A percentile compares a stretch with the other conserved stretches of the same genome.
These are phyloP conservation scores for Aurelia aurita complex sp. Pacific DNA, from an alignment of 30 jellyfish, hydroid and myxozoan genomes.

Conservation along the genomic window DNA sequence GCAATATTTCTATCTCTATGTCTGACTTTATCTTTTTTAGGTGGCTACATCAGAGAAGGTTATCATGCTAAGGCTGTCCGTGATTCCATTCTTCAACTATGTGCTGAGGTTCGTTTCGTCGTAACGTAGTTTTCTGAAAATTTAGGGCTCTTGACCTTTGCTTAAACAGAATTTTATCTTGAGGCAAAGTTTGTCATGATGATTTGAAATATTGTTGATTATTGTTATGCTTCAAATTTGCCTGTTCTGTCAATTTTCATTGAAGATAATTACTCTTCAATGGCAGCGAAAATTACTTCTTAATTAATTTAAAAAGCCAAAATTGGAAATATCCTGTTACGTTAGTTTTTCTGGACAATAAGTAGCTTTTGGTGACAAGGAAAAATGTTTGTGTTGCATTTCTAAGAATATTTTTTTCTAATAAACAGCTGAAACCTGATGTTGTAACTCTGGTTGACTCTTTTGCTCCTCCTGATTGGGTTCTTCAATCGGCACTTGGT, in stretches of 20 bases:
- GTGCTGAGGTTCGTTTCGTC: slow-evolving; percentile 65
- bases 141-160: not conserved
- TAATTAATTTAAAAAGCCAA: too few species aligned
- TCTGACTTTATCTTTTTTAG: slow-evolving; percentile 9
- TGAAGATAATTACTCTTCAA: too few species aligned
- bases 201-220: too few species aligned
- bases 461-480: slow-evolving; percentile 97
- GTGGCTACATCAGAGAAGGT: slow-evolving; percentile 81
- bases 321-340: too few species aligned
- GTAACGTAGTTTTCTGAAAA: not conserved
- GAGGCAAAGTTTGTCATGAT: too few species aligned
- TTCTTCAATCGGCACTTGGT: slow-evolving; percentile 86
- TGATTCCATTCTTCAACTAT: slow-evolving; percentile 71
- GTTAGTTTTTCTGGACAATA: too few species aligned
- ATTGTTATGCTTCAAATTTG: too few species aligned
- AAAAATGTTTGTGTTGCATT: not conserved
- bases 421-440: slow-evolving; percentile 77
- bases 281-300: too few species aligned
- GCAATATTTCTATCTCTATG: too few species aligned
- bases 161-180: too few species aligned
- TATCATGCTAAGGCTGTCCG: slow-evolving; percentile 47
- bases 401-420: not conserved
- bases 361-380: too few species aligned
- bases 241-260: too few species aligned
- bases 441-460: slow-evolving; percentile 90